Conservation (phyloP, 2,888 invertebrate species). For the Isoperla grammatica region DNA sequence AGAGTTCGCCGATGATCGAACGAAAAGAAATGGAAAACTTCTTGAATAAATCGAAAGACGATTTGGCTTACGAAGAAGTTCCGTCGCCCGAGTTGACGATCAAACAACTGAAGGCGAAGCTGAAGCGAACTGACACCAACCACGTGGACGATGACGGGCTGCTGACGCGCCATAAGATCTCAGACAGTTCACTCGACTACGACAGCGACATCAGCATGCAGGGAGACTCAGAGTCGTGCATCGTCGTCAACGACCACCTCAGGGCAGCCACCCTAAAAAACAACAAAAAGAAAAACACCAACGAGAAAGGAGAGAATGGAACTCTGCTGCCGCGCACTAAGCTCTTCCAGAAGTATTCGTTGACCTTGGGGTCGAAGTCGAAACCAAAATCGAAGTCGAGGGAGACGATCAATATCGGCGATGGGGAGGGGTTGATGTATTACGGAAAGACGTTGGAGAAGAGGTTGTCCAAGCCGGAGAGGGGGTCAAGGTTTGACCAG, state of each 20-base stretch:
- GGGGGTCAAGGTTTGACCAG: slow-evolving; percentile 37
- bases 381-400: slow-evolving; percentile 34
- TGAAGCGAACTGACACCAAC: slow-evolving; percentile 2
- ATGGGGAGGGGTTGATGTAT: slow-evolving; percentile 22
- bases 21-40: too few species aligned
- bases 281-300: neutral
- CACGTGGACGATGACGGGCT: slow-evolving; percentile 26
- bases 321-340: slow-evolving; percentile 64
- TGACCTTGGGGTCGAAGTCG: slow-evolving; percentile 11
- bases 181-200: slow-evolving; percentile 11
- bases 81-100: slow-evolving; percentile 6
- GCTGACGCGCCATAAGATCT: slow-evolving; percentile 1
- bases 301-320: slow-evolving; percentile 38
- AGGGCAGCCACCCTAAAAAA: slow-evolving; percentile 7
- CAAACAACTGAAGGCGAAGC: neutral
- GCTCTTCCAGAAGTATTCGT: slow-evolving; percentile 47
- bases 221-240: slow-evolving; percentile 55
- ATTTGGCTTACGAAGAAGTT: slow-evolving; percentile 7
- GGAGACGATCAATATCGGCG: slow-evolving; percentile 4
- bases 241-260: slow-evolving; percentile 73
- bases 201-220: slow-evolving; percentile 14
- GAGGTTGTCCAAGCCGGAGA: slow-evolving; percentile 37
- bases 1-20: neutral
- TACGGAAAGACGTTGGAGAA: slow-evolving; percentile 36
- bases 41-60: neutral